Conservation (phyloP, 2,888 invertebrate genomes). For the Heliconius cydno region DNA sequence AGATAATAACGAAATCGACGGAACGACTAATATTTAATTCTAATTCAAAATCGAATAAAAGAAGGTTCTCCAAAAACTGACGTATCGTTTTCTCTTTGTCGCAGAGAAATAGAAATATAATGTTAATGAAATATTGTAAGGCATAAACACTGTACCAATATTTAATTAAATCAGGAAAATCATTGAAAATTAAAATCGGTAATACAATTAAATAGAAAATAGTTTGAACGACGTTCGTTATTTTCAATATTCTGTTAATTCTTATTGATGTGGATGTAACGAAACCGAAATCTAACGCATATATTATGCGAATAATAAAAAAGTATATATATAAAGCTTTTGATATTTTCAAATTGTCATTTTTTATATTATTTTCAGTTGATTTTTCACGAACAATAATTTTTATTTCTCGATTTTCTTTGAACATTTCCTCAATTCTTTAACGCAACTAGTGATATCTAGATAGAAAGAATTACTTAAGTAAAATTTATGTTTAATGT, state of each 20-base stretch:
- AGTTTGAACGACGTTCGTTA: background rate
- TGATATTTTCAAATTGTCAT: background rate
- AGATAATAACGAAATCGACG: background rate
- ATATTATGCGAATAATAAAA: background rate
- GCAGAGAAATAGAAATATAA: background rate
- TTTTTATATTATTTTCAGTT: background rate
- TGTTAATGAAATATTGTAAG: background rate
- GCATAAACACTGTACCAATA: conserved; percentile 4
- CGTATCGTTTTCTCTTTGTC: background rate
- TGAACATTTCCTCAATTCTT: background rate
- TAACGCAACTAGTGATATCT: background rate
- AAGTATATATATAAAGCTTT: background rate
- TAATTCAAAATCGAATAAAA: conserved; percentile 4
- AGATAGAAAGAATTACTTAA: too few relatives aligned
- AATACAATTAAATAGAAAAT: background rate
- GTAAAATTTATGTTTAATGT: too few relatives aligned
- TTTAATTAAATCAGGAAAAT: background rate
- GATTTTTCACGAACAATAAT: conserved; percentile 9
- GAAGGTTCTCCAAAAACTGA: background rate
- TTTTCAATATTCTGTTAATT: background rate
- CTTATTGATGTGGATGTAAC: background rate
- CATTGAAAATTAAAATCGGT: background rate
- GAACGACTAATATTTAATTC: background rate
- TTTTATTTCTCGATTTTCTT: background rate
- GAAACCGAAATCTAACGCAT: conserved; percentile 3